Evolutionary conservation across 2,888 invertebrate genomes (phyloP).

Genomic region (Lasioglossum lativentre): DNA sequence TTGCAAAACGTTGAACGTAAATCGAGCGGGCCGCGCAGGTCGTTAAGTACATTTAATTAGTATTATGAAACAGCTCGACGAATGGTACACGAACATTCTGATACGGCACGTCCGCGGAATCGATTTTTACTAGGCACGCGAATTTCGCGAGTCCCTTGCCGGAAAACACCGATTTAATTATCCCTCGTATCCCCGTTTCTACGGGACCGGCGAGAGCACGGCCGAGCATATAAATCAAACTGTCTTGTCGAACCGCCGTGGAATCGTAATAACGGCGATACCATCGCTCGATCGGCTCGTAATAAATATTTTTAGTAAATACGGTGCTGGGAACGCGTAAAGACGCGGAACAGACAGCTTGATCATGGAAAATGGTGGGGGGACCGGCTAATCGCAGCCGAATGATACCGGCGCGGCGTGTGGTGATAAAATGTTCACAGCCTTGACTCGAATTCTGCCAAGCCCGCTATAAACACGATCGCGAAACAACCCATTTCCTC

Average conservation of each 20-base stretch:
- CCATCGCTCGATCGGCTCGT: neutral
- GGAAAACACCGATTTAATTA: constrained; percentile 49
- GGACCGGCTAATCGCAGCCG: constrained; percentile 22
- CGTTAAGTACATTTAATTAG: constrained; percentile 63
- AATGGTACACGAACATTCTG: constrained; percentile 20
- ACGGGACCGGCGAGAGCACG: neutral
- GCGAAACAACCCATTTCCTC: constrained; percentile 45
- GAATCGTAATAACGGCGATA: constrained; percentile 28
- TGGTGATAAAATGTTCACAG: constrained; percentile 27
- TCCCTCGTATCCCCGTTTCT: neutral
- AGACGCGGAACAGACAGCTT: constrained; percentile 13
- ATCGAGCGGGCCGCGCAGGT: neutral
- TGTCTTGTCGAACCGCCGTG: neutral
- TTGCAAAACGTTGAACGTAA: neutral
- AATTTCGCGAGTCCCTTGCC: constrained; percentile 15
- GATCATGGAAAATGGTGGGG: neutral
- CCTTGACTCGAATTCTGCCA: constrained; percentile 54
- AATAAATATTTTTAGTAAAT: constrained; percentile 38
- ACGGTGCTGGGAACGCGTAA: neutral
- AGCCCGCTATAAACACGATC: constrained; percentile 44
- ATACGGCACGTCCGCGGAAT: neutral
- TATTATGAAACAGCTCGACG: constrained; percentile 29
- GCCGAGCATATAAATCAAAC: constrained; percentile 27
- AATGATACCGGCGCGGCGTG: constrained; percentile 11
- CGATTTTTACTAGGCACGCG: neutral